Base-by-base conservation (phyloP, 1,140 invertebrate species). In the Drosophila truncata region DNA sequence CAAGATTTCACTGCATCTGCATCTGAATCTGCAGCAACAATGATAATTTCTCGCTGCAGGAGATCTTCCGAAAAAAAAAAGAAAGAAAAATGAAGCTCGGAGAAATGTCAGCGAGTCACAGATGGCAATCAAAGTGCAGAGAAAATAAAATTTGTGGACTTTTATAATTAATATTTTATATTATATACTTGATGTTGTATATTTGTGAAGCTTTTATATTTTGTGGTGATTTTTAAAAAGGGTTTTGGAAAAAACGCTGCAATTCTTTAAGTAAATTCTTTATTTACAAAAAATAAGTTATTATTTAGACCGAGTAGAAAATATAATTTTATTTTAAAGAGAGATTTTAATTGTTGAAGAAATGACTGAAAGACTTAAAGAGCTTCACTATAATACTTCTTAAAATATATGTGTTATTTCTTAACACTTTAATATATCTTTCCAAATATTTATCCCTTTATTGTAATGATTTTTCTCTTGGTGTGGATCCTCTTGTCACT, bases 51-150 rank as follows among this genome's bases (percentile, higher is more conserved):
- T 47, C 78, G 70, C 47, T 66, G 67, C 76, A 79, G 74, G 69
- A 84, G 84, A 90, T 88, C 73, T 70, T 81, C 85, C 85, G 66
- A 88, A 88, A 88, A 70, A 88, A 88, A 70, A 80, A 57, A 41
- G 39, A 41, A 64, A 69, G 23, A 70, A 70, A 69, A 47, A 57
- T 35, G 35, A 42, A 54, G 39, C 67, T 23, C 41, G 50, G 70
- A 73, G 67, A 73, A 78, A 70, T 78, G 76, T 80, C 83, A 82
- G 64, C 55, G 62, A 80, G 80, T 74, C 61, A 35, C 50, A 74
- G 62, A 41, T 37, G 62, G 44, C 50, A 54, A 54, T 35, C 31
- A 54, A 54, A 54, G 20, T 54, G 50, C 50, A 54, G 18, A 16
- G 50, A 23, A 23, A 54, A 54, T 1, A 54, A 54, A 3, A 23